phyloP scores from a whole-genome alignment of 2,797 vertebrate species.

The Chaenodraco wilsoni region DNA sequence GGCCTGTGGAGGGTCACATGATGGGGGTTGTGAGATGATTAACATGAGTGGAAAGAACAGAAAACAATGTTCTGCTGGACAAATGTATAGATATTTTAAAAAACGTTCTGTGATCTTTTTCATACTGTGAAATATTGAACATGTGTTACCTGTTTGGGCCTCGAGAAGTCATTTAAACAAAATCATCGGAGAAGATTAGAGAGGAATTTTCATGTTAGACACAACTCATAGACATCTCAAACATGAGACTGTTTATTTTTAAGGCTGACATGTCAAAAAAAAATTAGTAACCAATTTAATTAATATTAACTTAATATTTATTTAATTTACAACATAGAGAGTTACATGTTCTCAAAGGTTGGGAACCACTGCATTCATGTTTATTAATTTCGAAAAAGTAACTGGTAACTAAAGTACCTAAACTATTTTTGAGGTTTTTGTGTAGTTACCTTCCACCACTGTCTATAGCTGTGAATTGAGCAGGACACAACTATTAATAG shows the following conservation, averaged over 20 bases:
- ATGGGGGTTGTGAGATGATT: not conserved
- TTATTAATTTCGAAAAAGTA: not conserved
- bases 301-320: not conserved
- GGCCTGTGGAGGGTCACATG: too few relatives aligned
- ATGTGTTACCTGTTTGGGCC: not conserved
- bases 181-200: not conserved
- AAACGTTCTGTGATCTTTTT: not conserved
- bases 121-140: not conserved
- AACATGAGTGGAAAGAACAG: not conserved
- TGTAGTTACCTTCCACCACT: not conserved
- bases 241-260: too few relatives aligned
- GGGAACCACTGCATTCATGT: not conserved
- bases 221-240: not conserved
- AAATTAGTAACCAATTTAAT: not conserved
- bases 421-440: not conserved
- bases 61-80: too few relatives aligned
- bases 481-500: not conserved
- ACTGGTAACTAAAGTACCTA: not conserved
- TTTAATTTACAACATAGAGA: not conserved
- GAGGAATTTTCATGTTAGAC: not conserved
- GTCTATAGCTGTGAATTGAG: constrained; percentile 8
- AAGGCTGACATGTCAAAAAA: too few relatives aligned
- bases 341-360: not conserved
- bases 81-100: too few relatives aligned
- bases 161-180: not conserved